Evolutionary conservation across 2,113 vertebrate genomes (phyloP).

Genomic region (Indri indri): DNA sequence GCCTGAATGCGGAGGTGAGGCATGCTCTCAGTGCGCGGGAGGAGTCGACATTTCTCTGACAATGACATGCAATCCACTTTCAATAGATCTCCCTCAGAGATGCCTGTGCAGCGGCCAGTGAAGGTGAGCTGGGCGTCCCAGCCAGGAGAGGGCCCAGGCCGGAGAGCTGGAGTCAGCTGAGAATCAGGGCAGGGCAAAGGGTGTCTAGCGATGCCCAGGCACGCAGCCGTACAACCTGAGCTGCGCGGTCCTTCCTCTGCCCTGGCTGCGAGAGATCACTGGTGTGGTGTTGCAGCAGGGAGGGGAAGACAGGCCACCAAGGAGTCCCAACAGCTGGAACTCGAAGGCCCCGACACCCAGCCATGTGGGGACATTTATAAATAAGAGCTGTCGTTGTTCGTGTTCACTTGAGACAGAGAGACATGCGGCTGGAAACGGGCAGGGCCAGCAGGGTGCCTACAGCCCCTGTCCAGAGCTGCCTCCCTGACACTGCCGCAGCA

Average conservation of each 20-base stretch:
- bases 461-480: not conserved
- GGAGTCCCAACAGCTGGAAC: not conserved
- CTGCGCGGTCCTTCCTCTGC: rapidly evolving
- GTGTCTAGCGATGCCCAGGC: not conserved
- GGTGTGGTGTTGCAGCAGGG: rapidly evolving
- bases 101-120: not conserved
- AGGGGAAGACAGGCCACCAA: not conserved
- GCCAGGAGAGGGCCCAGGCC: not conserved
- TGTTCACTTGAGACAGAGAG: not conserved
- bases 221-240: not conserved
- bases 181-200: not conserved
- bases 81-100: not conserved
- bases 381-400: not conserved
- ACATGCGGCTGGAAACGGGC: rapidly evolving
- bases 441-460: rapidly evolving
- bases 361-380: rapidly evolving
- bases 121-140: not conserved
- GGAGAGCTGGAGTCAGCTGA: not conserved
- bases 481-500: not conserved
- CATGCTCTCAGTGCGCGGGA: not conserved
- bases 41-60: not conserved
- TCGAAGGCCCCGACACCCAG: not conserved
- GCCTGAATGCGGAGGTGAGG: not conserved
- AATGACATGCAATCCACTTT: not conserved
- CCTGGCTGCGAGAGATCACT: not conserved